Base-by-base conservation (phyloP, 64 coral and sea anemone genomes). In the Hydrozoanthus tunicans region DNA sequence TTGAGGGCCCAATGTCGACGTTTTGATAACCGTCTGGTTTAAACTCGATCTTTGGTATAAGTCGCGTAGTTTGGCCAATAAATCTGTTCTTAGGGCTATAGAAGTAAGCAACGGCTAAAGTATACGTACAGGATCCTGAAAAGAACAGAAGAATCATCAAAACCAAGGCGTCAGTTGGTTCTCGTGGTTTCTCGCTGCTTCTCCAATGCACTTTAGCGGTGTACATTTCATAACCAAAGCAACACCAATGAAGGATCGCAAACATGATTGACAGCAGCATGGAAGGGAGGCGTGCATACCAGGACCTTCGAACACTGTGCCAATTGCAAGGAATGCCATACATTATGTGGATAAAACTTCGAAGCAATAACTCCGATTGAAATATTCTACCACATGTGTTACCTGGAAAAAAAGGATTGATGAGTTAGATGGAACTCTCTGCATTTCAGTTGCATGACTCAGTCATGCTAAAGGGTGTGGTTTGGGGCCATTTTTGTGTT, bases 101-200 rank as follows among this genome's bases (percentile, higher is more conserved):
- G 51, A 83, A 83, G 59, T 83, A 83, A n/a, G 9, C 9, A 6
- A 83, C 61, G 17, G 61, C 62, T 15, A 83, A 51, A 67, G 63
- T 83, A 83, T 20, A 83, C 4, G 81, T 55, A 51, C 62, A 83
- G 13, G 81, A 66, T 4, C 81, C 81, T 14, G 81, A 83, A 62
- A 83, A 68, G 67, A 83, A 83, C 10, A 83, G 26, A n/a, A 83
- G 62, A n/a, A 83, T 83, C 81, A 83, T 83, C 7, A 83, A 62
- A 55, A 83, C 63, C 7, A 83, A 60, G 11, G 81, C 81, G 62
- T 83, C 81, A 1, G 81, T 83, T 64, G 81, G 81, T 53, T 53
- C 25, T 83, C 81, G 59, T 4, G 81, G 81, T 5, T 83, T 83
- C 62, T 83, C 62, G 3, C 52, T 66, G 32, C 81, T 68, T 83